Conservation (phyloP, 2,113 vertebrate species). For the Melanostigma gelatinosum region DNA sequence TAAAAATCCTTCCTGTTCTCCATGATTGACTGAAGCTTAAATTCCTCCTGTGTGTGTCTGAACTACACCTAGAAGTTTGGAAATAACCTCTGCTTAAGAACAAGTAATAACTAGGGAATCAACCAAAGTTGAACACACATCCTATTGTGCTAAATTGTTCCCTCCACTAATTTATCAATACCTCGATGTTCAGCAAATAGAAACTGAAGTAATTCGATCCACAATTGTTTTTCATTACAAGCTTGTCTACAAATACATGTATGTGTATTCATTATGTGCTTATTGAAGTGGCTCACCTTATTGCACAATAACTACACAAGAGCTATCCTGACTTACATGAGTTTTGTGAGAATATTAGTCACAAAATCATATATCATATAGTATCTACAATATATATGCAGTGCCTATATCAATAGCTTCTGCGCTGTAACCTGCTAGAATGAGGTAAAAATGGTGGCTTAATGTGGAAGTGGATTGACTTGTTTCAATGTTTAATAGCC, state of each 20-base stretch:
- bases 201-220: not conserved
- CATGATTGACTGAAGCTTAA: constrained; percentile 56
- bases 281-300: not conserved
- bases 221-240: not conserved
- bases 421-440: not conserved
- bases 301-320: not conserved
- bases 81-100: constrained; percentile 36
- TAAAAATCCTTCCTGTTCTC: constrained; percentile 57
- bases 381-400: not conserved
- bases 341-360: not conserved
- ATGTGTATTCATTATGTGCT: not conserved
- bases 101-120: constrained; percentile 12
- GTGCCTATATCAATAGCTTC: not conserved
- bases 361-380: not conserved
- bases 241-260: not conserved
- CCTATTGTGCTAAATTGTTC: constrained; percentile 5
- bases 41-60: constrained; percentile 56
- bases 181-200: not conserved
- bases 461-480: not conserved
- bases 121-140: constrained; percentile 17
- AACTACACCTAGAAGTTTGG: constrained; percentile 54
- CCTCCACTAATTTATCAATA: not conserved
- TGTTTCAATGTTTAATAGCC: not conserved
- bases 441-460: not conserved
- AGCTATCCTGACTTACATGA: not conserved